Evolutionary conservation across 1,140 invertebrate genomes (phyloP).

Genomic region (Lepidurus packardi): DNA sequence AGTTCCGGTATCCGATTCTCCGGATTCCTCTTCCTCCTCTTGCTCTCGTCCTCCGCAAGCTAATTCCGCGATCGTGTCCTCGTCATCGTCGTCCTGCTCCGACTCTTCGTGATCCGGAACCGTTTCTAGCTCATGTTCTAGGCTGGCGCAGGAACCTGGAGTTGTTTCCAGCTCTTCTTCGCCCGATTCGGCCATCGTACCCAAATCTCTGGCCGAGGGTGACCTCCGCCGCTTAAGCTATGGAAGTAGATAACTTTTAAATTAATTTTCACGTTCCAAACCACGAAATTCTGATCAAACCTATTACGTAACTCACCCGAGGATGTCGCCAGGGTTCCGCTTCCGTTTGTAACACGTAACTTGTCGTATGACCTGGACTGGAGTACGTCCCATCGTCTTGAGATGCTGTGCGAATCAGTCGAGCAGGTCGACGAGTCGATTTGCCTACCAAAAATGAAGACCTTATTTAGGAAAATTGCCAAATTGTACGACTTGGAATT

Average conservation of each 20-base stretch:
- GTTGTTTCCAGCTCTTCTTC: slow-evolving; percentile 35
- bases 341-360: slow-evolving; percentile 24
- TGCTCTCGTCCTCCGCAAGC: neutral
- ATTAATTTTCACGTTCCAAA: neutral
- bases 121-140: slow-evolving; percentile 27
- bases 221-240: slow-evolving; percentile 38
- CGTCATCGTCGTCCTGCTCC: slow-evolving; percentile 30
- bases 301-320: neutral
- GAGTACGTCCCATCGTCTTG: slow-evolving; percentile 33
- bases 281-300: neutral
- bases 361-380: slow-evolving; percentile 29
- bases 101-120: slow-evolving; percentile 23
- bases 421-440: slow-evolving; percentile 19
- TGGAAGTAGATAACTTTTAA: neutral
- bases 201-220: slow-evolving; percentile 39
- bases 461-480: neutral
- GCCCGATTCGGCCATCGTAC: slow-evolving; percentile 31
- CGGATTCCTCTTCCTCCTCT: neutral
- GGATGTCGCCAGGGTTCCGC: slow-evolving; percentile 30
- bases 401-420: slow-evolving; percentile 29
- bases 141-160: slow-evolving; percentile 23
- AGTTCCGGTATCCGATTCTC: neutral
- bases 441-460: neutral
- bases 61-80: slow-evolving; percentile 16
- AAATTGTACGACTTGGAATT: neutral